Base-by-base conservation (phyloP, 2,888 invertebrate genomes). In the Tetragonula carbonaria region DNA sequence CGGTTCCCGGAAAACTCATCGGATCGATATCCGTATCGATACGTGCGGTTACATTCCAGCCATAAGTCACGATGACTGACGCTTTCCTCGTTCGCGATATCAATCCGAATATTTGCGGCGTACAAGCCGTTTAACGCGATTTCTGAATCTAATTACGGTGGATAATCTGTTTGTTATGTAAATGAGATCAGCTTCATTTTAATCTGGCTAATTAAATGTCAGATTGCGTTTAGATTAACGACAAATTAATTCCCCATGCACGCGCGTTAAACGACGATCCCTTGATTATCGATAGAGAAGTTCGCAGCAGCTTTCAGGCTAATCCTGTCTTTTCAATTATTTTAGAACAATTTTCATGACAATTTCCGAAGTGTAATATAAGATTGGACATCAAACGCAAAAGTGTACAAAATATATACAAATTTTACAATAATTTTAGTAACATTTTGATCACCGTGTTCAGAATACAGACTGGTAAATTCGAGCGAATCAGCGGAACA, bases 201-300 rank as follows among this genome's bases (percentile, higher is more conserved):
- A 45, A 66, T 67, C 18, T 14, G 38, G 38, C n/a, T 65, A 8
- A 67, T 6, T 23, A 66, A 45, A 66, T 50, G 16, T 13, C 38
- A 45, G 33, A 23, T 65, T 23, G 45, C n/a, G 59, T 72, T 72
- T 51, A 11, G 28, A 28, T 63, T 50, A 50, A 73, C n/a, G 73
- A 3, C 18, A 63, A 28, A 57, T 38, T 16, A 28, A 62, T 28
- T 62, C 4, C 8, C 6, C 2, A 62, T 45, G 28, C 18, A 0
- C n/a, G 5, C n/a, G 57, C 57, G n/a, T n/a, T n/a, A 59, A n/a
- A 59, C 23, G n/a, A 59, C 2, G n/a, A 28, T 13, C 14, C 14
- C n/a, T n/a, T 13, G 5, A 5, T 45, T 45, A 13, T 57, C n/a
- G n/a, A 59, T n/a, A 23, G n/a, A n/a, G n/a, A 14, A 59, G 14